Percentiles rank a stretch among this genome's conserved stretches.
Conservation (phyloP, 2,113 vertebrate genomes). For the Macquaria ambigua region DNA sequence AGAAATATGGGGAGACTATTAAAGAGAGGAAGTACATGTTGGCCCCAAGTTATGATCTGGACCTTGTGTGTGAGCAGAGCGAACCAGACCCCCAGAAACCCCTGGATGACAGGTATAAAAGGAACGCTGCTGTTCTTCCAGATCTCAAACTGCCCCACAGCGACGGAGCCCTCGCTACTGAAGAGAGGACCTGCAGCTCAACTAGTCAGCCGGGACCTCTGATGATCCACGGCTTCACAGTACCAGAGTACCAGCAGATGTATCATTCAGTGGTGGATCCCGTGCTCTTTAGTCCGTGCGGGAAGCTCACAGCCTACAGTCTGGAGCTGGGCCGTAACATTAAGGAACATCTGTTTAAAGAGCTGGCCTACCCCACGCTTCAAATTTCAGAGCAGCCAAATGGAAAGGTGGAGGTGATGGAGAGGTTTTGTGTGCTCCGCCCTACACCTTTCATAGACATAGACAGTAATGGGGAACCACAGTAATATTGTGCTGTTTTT, state of each 20-base stretch:
- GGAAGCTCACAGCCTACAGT: conserved; percentile 72
- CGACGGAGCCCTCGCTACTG: not conserved
- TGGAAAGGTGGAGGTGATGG: conserved; percentile 67
- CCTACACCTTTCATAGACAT: conserved; percentile 70
- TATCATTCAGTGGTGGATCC: conserved; percentile 82
- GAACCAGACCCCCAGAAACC: conserved; percentile 32
- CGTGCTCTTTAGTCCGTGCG: conserved; percentile 65
- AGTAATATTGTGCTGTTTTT: not conserved
- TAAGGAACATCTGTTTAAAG: conserved; percentile 80
- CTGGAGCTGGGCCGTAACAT: conserved; percentile 78
- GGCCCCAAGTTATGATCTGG: conserved; percentile 29
- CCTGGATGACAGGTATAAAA: conserved; percentile 63
- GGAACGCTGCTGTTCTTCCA: conserved; percentile 73
- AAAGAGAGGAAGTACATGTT: conserved; percentile 64
- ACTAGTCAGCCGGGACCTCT: conserved; percentile 27
- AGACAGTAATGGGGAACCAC: conserved; percentile 45
- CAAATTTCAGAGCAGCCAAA: conserved; percentile 58
- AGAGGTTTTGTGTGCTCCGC: conserved; percentile 78
- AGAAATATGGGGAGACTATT: conserved; percentile 73
- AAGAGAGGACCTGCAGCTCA: conserved; percentile 9
- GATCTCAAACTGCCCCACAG: conserved; percentile 38
- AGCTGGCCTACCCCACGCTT: conserved; percentile 73
- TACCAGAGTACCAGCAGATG: conserved; percentile 70
- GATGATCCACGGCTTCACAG: conserved; percentile 79
- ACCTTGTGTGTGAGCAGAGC: conserved; percentile 40